Evolutionary conservation across 2,888 invertebrate species (phyloP), one percentile per base, ranked within the genome.

Genomic region (Galeruca laticollis): DNA sequence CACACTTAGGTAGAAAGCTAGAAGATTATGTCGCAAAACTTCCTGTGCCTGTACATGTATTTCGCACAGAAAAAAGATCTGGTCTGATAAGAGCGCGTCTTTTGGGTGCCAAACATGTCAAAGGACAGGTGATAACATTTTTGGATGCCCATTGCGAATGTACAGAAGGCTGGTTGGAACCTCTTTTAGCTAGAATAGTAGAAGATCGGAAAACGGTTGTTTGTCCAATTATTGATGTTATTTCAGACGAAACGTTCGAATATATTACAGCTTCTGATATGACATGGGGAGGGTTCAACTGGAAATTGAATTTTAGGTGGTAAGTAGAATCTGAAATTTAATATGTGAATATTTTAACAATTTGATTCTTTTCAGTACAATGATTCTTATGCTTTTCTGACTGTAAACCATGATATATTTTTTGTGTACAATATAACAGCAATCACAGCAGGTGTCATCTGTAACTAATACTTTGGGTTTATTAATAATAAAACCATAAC

Each of bases 201-300:
- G 91, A 95, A 84, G 94, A 99, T 87, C 90, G 96, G 77, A 94
- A 93, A 75, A 94, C 96, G 0, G 98, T 99, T 56, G 98, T 98
- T 4, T 97, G 98, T 85, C 99, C 99, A 9, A 97, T 99, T 78
- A 99, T 99, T 80, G 99, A 99, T 86, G 98, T 99, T 69, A 99
- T 99, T 82, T 97, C 97, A 57, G 99, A 99, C 85, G 98, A 99
- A 80, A 97, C 97, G 4, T 99, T 99, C 86, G 98, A 99, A 86
- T 99, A 99, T 87, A 96, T 99, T 74, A 95, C 98, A 61, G 99
- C 99, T 0, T 98, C 98, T 1, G 99, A 99, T 85, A 97, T 98
- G 92, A 99, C 99, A 0, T 99, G 99, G 98, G 99, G 99, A 73
- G 99, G 99, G 26, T 99, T 99, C 87, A 99, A 99, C 87, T 99